Percentiles rank a stretch among this genome's conserved stretches.
These are phyloP conservation scores for Ormyrus nitidulus DNA, from an alignment of 2,888 invertebrate genomes.

Conservation along the genomic window DNA sequence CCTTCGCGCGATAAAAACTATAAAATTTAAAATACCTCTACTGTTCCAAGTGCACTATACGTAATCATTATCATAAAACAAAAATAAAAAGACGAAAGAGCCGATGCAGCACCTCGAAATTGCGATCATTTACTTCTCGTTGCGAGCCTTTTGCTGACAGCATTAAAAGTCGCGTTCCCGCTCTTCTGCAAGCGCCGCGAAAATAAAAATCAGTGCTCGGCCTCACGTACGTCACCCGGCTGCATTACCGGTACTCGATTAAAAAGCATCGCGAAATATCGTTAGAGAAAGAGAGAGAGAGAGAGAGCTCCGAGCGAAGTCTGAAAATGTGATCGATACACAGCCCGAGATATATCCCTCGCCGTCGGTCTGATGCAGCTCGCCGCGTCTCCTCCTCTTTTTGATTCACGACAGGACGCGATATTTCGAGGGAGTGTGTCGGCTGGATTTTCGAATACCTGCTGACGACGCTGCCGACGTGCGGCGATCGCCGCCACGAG, in stretches of 20 bases:
- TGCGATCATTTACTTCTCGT: neutral
- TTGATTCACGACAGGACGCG: constrained; percentile 15
- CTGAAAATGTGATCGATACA: too few species aligned
- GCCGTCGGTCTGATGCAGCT: neutral
- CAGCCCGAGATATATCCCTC: neutral
- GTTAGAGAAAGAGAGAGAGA: too few species aligned
- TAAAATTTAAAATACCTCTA: too few species aligned
- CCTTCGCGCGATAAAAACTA: too few species aligned
- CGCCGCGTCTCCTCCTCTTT: neutral
- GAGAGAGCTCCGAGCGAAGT: too few species aligned
- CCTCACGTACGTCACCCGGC: constrained; percentile 9
- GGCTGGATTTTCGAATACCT: constrained; percentile 35
- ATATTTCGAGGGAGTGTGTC: constrained; percentile 24
- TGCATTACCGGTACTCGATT: neutral
- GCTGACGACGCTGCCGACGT: constrained; percentile 33
- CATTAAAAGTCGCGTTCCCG: constrained; percentile 17
- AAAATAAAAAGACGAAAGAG: neutral
- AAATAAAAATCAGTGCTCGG: constrained; percentile 31
- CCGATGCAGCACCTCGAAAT: constrained; percentile 5
- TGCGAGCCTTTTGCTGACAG: neutral
- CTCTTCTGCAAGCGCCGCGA: neutral
- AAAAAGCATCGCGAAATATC: neutral
- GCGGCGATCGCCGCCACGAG: neutral
- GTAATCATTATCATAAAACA: neutral
- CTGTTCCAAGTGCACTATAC: too few species aligned